Evolutionary conservation across 92 coral and sea anemone genomes (phyloP), one percentile per base, ranked within the genome.

Genomic region (Porites divaricata): DNA sequence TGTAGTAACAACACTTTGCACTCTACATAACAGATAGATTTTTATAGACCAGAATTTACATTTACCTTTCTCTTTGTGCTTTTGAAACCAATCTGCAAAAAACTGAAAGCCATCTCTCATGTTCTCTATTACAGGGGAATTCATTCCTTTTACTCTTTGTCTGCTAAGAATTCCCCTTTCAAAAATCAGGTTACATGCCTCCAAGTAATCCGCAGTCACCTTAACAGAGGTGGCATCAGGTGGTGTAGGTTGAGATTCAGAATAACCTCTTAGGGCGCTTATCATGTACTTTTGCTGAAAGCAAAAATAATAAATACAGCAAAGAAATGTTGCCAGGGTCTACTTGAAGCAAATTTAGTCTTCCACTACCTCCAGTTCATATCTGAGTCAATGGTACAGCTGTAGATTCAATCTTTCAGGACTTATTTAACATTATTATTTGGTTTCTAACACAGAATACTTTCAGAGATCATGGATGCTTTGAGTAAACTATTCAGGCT

Each of bases 101-200:
- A 80, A 87, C 14, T 9, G 70, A 45, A 87, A 63, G 53, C 83
- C 86, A 19, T 74, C 63, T 20, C 58, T 80, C 22, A 87, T 73
- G 35, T 87, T 74, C 23, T 16, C 7, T 22, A 81, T 54, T 1
- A 69, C 76, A 20, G 80, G 86, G 20, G 70, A 50, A 35, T 73
- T 54, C 67, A 52, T 62, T 8, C 73, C 52, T 24, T 67, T 66
- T 8, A 87, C 75, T 1, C 65, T 49, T 15, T 75, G 17, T 13
- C 23, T 74, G 58, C 90, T 87, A 12, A 87, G 76, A 51, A 87
- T 72, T 1, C 77, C 90, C 50, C 64, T 74, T 26, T 87, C 90
- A 87, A 80, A 87, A 7, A 87, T 20, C 10, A 1, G 70, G 78
- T 87, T 87, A 59, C 86, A 81, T 0, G 86, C 82, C 23, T 80